Base-by-base conservation (phyloP, 2,113 vertebrate species). In the Ancistrus triradiatus region DNA sequence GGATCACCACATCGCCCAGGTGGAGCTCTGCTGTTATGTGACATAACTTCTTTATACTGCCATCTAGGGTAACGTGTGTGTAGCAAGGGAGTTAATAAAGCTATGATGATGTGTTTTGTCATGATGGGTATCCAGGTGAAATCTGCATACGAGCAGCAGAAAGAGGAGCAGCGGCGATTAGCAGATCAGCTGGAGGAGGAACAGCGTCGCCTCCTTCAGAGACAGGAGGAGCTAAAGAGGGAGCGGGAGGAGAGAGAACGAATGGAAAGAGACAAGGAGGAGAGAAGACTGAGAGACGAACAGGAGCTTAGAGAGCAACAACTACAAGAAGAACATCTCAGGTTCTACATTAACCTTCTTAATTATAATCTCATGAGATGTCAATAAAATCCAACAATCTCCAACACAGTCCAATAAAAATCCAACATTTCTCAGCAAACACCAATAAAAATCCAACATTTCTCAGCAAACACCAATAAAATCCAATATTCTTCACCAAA, bases 151-250 rank as follows among this genome's bases (percentile, higher is more conserved):
- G 92, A 95, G 75, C 86, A 95, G 58, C 94, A 94, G 70, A 76
- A 42, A 14, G 38, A 90, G 78, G 91, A 95, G 66, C 93, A 95
- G 85, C 93, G 92, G 77, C 90, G 74, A 0, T 74, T 95, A 44
- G 92, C 85, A 1, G 86, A 65, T 0, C 82, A 68, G 68, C 79
- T 77, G 76, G 85, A 79, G 0, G 86, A 91, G 71, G 90, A 42
- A 42, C 38, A 93, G 81, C 88, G 86, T 53, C 48, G 49, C 53
- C 79, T 76, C 63, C 85, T 94, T 1, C 81, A 80, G 33, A 61
- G 88, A 19, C 87, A 70, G 0, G 93, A 94, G 80, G 91, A 93
- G 3, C 79, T 78, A 44, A 87, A 81, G 53, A 85, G 84, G 66
- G 90, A 92, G 56, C 86, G 90, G 19, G 87, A 91, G 44, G 38